Evolutionary conservation across 1,140 invertebrate species (phyloP).

Genomic region (Cyclargus thomasi): DNA sequence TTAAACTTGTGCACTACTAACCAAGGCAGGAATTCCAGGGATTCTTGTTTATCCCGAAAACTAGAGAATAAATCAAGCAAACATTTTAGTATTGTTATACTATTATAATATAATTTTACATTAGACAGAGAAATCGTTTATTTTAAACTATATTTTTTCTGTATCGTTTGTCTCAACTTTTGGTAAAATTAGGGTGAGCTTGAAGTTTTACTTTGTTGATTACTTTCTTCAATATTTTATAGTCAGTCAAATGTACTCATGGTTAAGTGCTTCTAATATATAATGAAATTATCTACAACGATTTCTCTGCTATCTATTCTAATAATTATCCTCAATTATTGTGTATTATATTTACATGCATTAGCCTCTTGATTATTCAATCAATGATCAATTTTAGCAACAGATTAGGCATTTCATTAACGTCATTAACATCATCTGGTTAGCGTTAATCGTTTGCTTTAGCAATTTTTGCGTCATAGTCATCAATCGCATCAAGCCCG

Average conservation of each 20-base stretch:
- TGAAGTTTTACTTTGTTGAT: background rate
- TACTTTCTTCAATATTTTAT: background rate
- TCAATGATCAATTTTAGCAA: background rate
- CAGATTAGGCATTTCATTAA: background rate
- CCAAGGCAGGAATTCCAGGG: slow-evolving; percentile 83
- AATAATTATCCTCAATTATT: background rate
- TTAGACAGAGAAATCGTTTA: slow-evolving; percentile 24
- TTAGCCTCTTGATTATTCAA: background rate
- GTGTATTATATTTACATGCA: slow-evolving; percentile 15
- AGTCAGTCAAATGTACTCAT: background rate
- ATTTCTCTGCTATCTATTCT: slow-evolving; percentile 12
- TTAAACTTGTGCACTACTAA: slow-evolving; percentile 77
- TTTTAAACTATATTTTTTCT: slow-evolving; percentile 1
- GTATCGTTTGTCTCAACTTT: background rate
- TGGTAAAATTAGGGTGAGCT: background rate
- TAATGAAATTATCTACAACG: slow-evolving; percentile 1
- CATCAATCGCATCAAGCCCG: slow-evolving; percentile 2
- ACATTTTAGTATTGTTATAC: slow-evolving; percentile 44
- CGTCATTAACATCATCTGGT: background rate
- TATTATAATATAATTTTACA: slow-evolving; percentile 22
- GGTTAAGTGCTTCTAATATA: background rate
- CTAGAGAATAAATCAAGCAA: slow-evolving; percentile 75
- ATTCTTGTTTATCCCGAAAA: slow-evolving; percentile 83
- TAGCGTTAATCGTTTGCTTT: slow-evolving; percentile 15
- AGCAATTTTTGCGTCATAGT: slow-evolving; percentile 17